Base-by-base conservation (phyloP, 2,797 vertebrate species). In the Tapera naevia region DNA sequence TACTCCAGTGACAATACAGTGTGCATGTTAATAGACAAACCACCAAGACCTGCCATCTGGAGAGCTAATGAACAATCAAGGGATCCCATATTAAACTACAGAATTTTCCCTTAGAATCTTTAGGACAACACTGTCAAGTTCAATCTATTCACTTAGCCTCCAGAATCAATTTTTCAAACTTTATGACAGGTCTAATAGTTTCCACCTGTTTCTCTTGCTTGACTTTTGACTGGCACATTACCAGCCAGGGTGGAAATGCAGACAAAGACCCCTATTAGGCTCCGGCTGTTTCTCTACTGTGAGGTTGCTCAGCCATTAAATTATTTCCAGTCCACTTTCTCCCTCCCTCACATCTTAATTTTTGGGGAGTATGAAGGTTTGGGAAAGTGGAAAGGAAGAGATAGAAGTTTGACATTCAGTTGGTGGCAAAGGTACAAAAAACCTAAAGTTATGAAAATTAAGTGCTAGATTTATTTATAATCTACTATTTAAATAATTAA, bases 141-240 rank as follows among this genome's bases (percentile, higher is more conserved):
- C 98, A 99, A 99, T 99, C 98, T 99, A 97, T 97, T 98, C 98
- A 98, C 97, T 94, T 90, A 81, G 73, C 97, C 98, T 98, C 98
- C 97, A 97, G 98, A 97, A 98, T 98, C 98, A 98, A 99, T 99
- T 99, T 99, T 98, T 99, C 99, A 99, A 99, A 99, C 98, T 98
- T 99, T 99, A 98, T 99, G 99, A 99, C 99, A 99, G 98, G 98
- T 97, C 98, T 99, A 99, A 99, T 99, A 97, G 98, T 97, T 99
- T 97, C 99, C 99, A 99, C 98, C 99, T 99, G 99, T 98, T 98
- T 94, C 97, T 98, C 93, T 94, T 97, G 98, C 98, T 97, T 95
- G 98, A 98, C 98, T 98, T 98, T 98, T 98, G 98, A 98, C 98
- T 98, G 98, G 98, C 98, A 98, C 97, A 95, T 98, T 98, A 98